A percentile compares a stretch with the other conserved stretches of the same genome.
Evolutionary conservation across 2,113 vertebrate genomes (phyloP).

Genomic region (Poecilia latipinna): DNA sequence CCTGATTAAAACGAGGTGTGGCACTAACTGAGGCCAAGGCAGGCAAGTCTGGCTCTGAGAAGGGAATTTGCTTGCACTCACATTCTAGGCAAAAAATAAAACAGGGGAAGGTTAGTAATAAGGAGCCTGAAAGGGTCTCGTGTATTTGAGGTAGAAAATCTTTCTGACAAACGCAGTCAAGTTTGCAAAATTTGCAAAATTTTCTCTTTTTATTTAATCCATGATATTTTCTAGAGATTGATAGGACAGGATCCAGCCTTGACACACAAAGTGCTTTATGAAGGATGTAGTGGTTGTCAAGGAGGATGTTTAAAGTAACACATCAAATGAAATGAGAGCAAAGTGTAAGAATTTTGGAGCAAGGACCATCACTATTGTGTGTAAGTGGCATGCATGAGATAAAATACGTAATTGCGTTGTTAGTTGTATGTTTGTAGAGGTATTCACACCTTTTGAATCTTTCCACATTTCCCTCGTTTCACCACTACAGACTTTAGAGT

Average conservation of each 20-base stretch:
- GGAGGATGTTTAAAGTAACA: constrained; percentile 58
- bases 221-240: constrained; percentile 13
- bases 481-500: too few relatives aligned
- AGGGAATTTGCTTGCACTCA: constrained; percentile 56
- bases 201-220: constrained; percentile 4
- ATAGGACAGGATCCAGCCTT: constrained; percentile 29
- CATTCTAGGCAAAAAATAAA: constrained; percentile 37
- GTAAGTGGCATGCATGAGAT: not conserved
- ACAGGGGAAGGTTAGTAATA: constrained; percentile 49
- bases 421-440: too few relatives aligned
- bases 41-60: constrained; percentile 50
- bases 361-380: constrained; percentile 41
- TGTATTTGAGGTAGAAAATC: constrained; percentile 14
- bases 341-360: constrained; percentile 57
- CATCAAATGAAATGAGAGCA: constrained; percentile 70
- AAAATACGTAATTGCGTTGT: too few relatives aligned
- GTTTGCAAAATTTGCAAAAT: not conserved
- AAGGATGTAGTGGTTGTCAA: constrained; percentile 5
- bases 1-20: constrained; percentile 78
- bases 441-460: too few relatives aligned
- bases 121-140: constrained; percentile 34
- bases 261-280: constrained; percentile 24
- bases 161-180: constrained; percentile 3
- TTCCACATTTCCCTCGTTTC: too few relatives aligned
- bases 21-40: constrained; percentile 55